A percentile compares a stretch with the other conserved stretches of the same genome.
Conservation (phyloP, 2,888 invertebrate species). For the Trachelus stipa region DNA sequence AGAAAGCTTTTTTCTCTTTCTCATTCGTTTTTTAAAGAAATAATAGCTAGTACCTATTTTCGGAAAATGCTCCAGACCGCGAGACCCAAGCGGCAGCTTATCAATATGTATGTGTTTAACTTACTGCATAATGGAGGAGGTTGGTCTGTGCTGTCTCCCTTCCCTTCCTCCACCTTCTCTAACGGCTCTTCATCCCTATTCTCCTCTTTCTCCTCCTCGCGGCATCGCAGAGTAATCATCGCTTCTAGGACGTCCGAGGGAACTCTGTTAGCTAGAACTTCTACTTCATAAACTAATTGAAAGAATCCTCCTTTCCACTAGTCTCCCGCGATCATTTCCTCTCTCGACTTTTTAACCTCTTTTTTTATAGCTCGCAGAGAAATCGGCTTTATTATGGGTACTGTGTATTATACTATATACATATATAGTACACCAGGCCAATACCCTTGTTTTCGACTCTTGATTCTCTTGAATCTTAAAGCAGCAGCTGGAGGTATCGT, state of each 20-base stretch:
- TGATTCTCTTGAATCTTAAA: not conserved
- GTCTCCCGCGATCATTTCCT: not conserved
- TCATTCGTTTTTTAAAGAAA: not conserved
- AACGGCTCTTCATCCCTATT: not conserved
- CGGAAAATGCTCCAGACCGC: not conserved
- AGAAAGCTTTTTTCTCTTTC: not conserved
- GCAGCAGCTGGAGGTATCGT: not conserved
- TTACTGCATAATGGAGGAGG: conserved; percentile 49
- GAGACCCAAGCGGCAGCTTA: conserved; percentile 31
- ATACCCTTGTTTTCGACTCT: not conserved
- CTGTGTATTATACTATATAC: not conserved
- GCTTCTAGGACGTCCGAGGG: not conserved
- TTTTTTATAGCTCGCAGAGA: not conserved
- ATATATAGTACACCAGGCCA: not conserved
- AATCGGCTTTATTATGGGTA: not conserved
- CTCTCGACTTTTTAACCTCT: not conserved
- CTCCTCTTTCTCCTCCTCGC: not conserved
- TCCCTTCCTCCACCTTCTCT: not conserved
- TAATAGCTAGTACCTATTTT: not conserved
- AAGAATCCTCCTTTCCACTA: not conserved
- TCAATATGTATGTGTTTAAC: conserved; percentile 56
- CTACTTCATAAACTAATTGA: conserved; percentile 8
- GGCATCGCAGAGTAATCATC: conserved; percentile 7
- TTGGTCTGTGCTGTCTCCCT: not conserved
- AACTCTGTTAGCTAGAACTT: conserved; percentile 7